Evolutionary conservation across 2,888 invertebrate species (phyloP).

Genomic region (Lycocerus yunnanus): DNA sequence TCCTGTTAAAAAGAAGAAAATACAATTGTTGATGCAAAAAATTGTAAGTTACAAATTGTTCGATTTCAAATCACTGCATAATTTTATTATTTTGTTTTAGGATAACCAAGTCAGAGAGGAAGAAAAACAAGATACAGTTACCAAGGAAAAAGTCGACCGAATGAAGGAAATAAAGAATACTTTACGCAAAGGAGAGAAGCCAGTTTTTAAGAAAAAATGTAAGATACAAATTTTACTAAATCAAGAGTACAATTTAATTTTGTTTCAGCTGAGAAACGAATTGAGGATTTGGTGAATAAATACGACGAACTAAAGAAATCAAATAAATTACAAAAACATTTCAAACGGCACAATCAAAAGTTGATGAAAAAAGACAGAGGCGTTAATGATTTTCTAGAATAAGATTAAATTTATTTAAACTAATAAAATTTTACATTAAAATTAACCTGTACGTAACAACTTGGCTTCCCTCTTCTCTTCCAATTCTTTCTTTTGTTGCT

Average conservation of each 20-base stretch:
- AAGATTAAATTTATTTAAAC: slow-evolving; percentile 1
- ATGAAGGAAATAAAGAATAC: slow-evolving; percentile 62
- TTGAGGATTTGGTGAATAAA: slow-evolving; percentile 75
- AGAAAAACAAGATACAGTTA: slow-evolving; percentile 61
- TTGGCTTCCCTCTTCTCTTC: slow-evolving; percentile 88
- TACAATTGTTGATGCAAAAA: slow-evolving; percentile 74
- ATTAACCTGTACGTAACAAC: slow-evolving; percentile 78
- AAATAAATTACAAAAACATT: slow-evolving; percentile 79
- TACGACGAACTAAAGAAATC: slow-evolving; percentile 79
- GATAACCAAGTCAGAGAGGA: slow-evolving; percentile 78
- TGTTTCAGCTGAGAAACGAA: slow-evolving; percentile 73
- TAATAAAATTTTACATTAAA: slow-evolving; percentile 9
- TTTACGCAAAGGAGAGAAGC: slow-evolving; percentile 71
- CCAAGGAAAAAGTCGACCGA: slow-evolving; percentile 61
- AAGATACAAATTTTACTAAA: slow-evolving; percentile 44
- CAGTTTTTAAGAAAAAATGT: slow-evolving; percentile 76
- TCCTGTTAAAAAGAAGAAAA: slow-evolving; percentile 64
- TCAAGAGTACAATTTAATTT: background rate
- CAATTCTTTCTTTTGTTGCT: slow-evolving; percentile 74
- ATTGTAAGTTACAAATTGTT: slow-evolving; percentile 54
- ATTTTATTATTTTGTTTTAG: slow-evolving; percentile 43
- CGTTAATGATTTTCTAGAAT: background rate
- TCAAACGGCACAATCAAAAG: slow-evolving; percentile 81
- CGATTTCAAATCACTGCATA: background rate
- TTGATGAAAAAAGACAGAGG: slow-evolving; percentile 54